A percentile compares a stretch with the other conserved stretches of the same genome.
Evolutionary conservation across 2,888 invertebrate species (phyloP).

Genomic region (Falcaria lacertinaria): DNA sequence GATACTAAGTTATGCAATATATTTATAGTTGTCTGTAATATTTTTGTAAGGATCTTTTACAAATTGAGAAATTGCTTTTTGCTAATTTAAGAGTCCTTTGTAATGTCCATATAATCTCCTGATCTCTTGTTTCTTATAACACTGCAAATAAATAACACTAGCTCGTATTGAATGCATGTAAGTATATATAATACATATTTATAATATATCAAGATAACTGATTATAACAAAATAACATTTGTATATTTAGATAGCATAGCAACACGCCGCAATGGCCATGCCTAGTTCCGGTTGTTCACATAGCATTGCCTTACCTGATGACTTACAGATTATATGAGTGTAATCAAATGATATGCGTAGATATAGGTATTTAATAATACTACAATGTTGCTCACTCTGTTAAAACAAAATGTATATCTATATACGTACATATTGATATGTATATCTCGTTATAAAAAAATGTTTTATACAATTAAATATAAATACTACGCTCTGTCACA

Average conservation of each 20-base stretch:
- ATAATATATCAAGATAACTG: constrained; percentile 34
- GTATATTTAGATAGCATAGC: constrained; percentile 26
- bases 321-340: constrained; percentile 27
- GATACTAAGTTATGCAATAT: constrained; percentile 61
- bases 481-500: constrained; percentile 21
- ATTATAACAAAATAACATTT: constrained; percentile 46
- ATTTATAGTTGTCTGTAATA: constrained; percentile 62
- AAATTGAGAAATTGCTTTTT: constrained; percentile 41
- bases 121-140: constrained; percentile 39
- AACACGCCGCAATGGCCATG: constrained; percentile 32
- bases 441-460: constrained; percentile 6
- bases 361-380: constrained; percentile 21
- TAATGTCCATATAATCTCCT: constrained; percentile 38
- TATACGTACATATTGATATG: constrained; percentile 9
- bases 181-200: constrained; percentile 13
- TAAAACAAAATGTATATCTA: constrained; percentile 33
- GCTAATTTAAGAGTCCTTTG: constrained; percentile 35
- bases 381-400: constrained; percentile 44
- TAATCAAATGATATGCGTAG: constrained; percentile 27
- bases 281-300: constrained; percentile 37
- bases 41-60: constrained; percentile 60
- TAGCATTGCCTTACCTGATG: constrained; percentile 43
- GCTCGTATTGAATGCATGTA: constrained; percentile 25
- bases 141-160: constrained; percentile 21
- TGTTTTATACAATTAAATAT: constrained; percentile 14